These are phyloP conservation scores for Eilema depressum DNA, from an alignment of 2,888 invertebrate species.

Conservation along the genomic window DNA sequence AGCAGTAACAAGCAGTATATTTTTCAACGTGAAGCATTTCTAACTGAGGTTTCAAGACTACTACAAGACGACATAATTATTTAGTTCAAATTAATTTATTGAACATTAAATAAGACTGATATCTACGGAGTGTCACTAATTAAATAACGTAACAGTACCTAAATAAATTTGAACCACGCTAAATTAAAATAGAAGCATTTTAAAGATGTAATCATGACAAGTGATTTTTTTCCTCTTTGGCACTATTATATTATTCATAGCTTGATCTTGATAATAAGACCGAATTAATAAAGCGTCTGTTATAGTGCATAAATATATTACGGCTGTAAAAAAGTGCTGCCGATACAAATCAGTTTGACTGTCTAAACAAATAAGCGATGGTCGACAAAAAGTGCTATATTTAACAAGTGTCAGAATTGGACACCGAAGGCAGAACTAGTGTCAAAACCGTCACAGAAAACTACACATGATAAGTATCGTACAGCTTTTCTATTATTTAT, in stretches of 20 bases:
- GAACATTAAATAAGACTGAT: neutral
- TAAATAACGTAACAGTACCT: conserved; percentile 3
- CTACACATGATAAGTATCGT: conserved; percentile 25
- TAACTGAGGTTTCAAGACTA: too few species aligned
- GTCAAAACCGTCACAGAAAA: conserved; percentile 46
- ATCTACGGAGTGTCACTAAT: neutral
- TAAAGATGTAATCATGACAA: conserved; percentile 48
- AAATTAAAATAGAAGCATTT: conserved; percentile 33
- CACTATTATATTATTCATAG: conserved; percentile 52
- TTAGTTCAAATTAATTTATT: neutral
- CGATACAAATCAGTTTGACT: conserved; percentile 64
- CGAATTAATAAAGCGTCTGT: conserved; percentile 61
- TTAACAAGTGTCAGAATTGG: conserved; percentile 52
- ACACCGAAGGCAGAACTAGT: conserved; percentile 46
- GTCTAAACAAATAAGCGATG: conserved; percentile 69
- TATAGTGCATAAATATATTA: conserved; percentile 53
- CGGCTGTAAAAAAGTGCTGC: conserved; percentile 54
- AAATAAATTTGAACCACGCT: conserved; percentile 20
- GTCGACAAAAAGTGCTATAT: conserved; percentile 55
- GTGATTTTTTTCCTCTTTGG: conserved; percentile 53
- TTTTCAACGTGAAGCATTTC: neutral
- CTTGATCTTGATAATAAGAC: conserved; percentile 60
- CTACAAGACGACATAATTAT: neutral
- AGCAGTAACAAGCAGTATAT: neutral
- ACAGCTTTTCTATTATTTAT: neutral